Percentiles rank a stretch among this genome's conserved stretches.
phyloP scores from a whole-genome alignment of 2,113 vertebrate genomes.

The Centropus bengalensis region DNA sequence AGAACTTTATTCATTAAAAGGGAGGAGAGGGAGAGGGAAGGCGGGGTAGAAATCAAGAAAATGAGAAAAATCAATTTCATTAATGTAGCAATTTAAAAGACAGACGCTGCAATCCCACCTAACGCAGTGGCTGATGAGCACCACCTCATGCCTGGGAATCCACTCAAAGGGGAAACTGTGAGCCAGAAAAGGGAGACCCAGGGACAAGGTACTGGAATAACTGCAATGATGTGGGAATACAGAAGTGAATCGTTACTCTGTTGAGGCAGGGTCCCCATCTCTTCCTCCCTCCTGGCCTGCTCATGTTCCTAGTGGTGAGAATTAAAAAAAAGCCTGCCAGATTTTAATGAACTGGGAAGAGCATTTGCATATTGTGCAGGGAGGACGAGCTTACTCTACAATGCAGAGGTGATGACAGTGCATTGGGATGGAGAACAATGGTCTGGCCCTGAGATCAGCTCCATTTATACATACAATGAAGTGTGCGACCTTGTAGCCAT shows the following conservation, averaged over 20 bases:
- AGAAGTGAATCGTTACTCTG: neutral
- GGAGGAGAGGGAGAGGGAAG: neutral
- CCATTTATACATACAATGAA: neutral
- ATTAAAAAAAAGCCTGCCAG: neutral
- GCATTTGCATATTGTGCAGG: neutral
- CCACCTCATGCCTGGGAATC: neutral
- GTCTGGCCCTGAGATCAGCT: neutral
- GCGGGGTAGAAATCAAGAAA: neutral
- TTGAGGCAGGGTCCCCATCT: neutral
- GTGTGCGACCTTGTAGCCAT: neutral
- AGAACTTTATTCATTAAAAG: neutral
- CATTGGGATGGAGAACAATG: neutral
- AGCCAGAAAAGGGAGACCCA: neutral
- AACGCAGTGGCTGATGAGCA: neutral
- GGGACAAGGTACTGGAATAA: neutral
- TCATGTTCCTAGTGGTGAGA: neutral
- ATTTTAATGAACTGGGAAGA: neutral
- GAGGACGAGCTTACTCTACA: fast-evolving
- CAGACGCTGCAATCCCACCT: neutral
- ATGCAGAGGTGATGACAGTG: neutral
- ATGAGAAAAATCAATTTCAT: neutral
- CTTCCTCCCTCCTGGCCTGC: neutral
- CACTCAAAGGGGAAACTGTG: neutral
- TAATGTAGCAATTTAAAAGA: neutral
- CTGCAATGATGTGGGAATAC: neutral